Conservation (phyloP, 1,140 invertebrate genomes). For the Lerema accius region DNA sequence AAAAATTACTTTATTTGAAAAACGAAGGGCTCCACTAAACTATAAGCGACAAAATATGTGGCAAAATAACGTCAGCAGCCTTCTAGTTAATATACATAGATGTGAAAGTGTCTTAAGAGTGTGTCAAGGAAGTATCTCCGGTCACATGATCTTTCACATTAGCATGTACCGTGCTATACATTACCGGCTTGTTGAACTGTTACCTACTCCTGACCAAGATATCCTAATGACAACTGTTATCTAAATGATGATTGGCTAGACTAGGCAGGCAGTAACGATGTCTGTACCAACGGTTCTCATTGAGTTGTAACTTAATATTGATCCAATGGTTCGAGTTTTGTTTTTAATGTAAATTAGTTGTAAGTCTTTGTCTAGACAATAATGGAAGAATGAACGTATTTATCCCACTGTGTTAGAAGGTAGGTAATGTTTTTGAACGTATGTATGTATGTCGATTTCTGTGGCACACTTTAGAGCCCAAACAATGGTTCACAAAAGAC, state of each 20-base stretch:
- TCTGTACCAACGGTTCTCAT: conserved; percentile 14
- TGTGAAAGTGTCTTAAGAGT: conserved; percentile 11
- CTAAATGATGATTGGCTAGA: conserved; percentile 56
- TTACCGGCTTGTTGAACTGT: conserved; percentile 40
- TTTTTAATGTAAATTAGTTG: too few species aligned
- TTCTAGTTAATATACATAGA: too few species aligned
- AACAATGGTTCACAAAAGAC: too few species aligned
- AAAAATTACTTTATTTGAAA: too few species aligned
- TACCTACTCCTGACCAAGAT: conserved; percentile 54
- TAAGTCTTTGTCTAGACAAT: too few species aligned
- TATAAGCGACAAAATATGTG: too few species aligned
- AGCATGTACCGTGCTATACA: conserved; percentile 35
- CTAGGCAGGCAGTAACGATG: conserved; percentile 21
- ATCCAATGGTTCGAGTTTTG: neutral
- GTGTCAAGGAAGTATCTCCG: conserved; percentile 16
- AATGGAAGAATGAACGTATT: too few species aligned
- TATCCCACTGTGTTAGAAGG: too few species aligned
- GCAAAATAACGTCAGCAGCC: too few species aligned
- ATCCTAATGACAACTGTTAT: conserved; percentile 53
- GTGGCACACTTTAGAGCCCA: too few species aligned
- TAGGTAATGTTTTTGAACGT: too few species aligned
- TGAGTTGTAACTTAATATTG: conserved; percentile 15
- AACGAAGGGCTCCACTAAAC: neutral
- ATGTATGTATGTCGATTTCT: too few species aligned
- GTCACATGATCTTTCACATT: conserved; percentile 18